Conservation (phyloP, 2,888 invertebrate genomes). For the Carcina quercana region DNA sequence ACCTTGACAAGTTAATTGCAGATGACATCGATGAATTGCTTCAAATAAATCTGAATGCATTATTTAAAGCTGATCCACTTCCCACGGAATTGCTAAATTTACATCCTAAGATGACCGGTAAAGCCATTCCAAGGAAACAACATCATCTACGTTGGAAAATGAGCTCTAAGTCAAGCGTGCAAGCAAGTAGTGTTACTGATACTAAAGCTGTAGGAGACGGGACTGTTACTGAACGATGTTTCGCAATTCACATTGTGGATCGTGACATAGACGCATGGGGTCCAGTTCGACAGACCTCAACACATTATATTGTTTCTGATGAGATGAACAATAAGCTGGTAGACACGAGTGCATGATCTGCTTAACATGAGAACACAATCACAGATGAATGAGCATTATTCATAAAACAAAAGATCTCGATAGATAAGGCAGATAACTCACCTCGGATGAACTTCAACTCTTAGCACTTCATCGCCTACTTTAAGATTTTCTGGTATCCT, state of each 20-base stretch:
- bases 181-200: too few relatives aligned
- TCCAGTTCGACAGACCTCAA: slow-evolving; percentile 9
- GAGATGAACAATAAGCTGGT: too few relatives aligned
- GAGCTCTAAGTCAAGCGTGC: background rate
- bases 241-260: slow-evolving; percentile 11
- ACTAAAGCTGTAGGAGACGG: too few relatives aligned
- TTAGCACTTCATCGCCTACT: slow-evolving; percentile 85
- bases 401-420: too few relatives aligned
- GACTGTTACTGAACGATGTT: slow-evolving; percentile 11
- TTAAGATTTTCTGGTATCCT: slow-evolving; percentile 87
- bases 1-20: too few relatives aligned
- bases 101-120: slow-evolving; percentile 6
- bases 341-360: too few relatives aligned
- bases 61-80: slow-evolving; percentile 8
- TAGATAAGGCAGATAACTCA: too few relatives aligned
- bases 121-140: background rate
- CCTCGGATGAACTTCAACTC: slow-evolving; percentile 88
- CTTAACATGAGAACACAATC: too few relatives aligned
- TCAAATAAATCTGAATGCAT: slow-evolving; percentile 5
- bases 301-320: slow-evolving; percentile 6
- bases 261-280: slow-evolving; percentile 14
- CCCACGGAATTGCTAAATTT: slow-evolving; percentile 13
- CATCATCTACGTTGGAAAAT: slow-evolving; percentile 1
- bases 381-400: too few relatives aligned
- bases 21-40: background rate